Base-by-base conservation (phyloP, 1,140 invertebrate genomes). In the Drosophila baimaii region DNA sequence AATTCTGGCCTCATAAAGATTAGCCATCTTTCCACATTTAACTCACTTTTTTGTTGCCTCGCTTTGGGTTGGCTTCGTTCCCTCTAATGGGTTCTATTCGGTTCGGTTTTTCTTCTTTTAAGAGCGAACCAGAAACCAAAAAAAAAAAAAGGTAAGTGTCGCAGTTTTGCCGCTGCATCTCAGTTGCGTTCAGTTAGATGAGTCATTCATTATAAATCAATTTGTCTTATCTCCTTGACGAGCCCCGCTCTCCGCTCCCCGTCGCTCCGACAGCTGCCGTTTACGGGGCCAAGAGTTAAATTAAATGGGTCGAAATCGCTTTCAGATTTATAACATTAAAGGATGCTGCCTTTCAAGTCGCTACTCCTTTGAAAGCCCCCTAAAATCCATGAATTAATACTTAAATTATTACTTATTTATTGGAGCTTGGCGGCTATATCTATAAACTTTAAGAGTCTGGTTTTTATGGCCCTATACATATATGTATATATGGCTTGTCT, bases 141-240 rank as follows among this genome's bases (percentile, higher is more conserved):
- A 31, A 23, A 17, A n/a, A 37, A 37, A 37, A 17, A 52, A 46
- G 46, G 35, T 41, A 66, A 57, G 56, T 69, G 62, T 72, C 71
- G 75, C 79, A 72, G 55, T 72, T 71, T 51, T 58, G 62, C 51
- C 52, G 55, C 72, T 77, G 73, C 66, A 54, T 77, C 79, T 64
- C 57, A 55, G 29, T 74, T 55, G 52, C 52, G 52, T 55, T 55
- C 51, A 23, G 31, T 55, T 37, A 39, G 62, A 58, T 89, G 84
- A 89, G 73, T 89, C 85, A 88, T 74, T 84, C 62, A 81, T 75
- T 89, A 88, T 88, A 88, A 88, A 88, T 88, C 80, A 89, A 88
- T 81, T 89, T 84, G 81, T 66, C 59, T 89, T 84, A 89, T 89
- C 84, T 63, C 63, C 41, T 37, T 71, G 71, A 79, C 62, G 78